phyloP scores from a whole-genome alignment of 2,888 invertebrate genomes.

The Alcis repandata region DNA sequence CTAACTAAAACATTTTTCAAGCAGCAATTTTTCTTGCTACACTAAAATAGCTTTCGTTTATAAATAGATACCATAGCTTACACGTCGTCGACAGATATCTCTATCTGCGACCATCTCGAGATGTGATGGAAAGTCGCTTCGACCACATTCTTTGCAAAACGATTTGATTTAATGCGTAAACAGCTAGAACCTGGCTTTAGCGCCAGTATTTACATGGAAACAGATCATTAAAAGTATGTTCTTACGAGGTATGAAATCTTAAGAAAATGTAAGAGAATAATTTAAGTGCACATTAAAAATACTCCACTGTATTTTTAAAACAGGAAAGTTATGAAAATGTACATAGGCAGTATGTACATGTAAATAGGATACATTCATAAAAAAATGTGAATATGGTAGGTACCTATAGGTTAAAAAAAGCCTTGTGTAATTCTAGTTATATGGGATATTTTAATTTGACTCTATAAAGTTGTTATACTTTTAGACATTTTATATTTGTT shows the following conservation, averaged over 20 bases:
- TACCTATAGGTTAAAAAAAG: no score
- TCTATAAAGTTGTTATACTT: no score
- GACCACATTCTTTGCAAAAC: constrained; percentile 63
- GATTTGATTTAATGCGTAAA: constrained; percentile 58
- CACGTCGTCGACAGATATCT: constrained; percentile 17
- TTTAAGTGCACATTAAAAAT: not conserved
- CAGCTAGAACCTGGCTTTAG: constrained; percentile 31
- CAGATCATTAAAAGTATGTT: no score
- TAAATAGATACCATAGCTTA: not conserved
- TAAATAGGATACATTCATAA: no score
- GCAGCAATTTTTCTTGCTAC: not conserved
- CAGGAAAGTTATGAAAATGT: no score
- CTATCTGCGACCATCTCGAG: constrained; percentile 1
- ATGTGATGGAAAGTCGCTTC: constrained; percentile 61
- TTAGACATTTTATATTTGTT: no score
- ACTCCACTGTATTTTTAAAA: no score
- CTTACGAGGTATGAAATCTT: not conserved
- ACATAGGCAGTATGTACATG: no score
- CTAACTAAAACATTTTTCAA: no score
- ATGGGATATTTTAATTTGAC: no score
- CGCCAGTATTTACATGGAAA: constrained; percentile 29
- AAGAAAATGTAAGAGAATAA: not conserved
- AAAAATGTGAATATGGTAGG: no score
- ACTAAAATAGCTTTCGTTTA: not conserved
- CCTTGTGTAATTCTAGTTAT: no score